Evolutionary conservation across 2,113 vertebrate genomes (phyloP), one percentile per base, ranked within the genome.

Genomic region (Labeo rohita): DNA sequence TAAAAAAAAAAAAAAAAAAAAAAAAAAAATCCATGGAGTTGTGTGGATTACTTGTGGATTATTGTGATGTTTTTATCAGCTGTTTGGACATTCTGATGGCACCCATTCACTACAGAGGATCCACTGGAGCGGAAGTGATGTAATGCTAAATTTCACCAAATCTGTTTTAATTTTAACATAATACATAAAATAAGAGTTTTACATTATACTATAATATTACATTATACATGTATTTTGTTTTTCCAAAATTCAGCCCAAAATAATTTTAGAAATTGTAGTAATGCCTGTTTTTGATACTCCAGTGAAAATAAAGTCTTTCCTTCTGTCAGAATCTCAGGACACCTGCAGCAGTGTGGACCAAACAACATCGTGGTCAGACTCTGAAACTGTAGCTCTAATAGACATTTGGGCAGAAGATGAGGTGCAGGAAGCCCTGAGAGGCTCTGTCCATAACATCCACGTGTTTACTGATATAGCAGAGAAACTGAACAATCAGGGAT

Each of bases 341-440:
- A 23, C 80, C 15, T 36, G n/a, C 76, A 16, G 47, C 21, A 85
- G 87, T 0, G 6, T 83, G 0, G 91, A 92, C 0, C 91, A 88
- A 87, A 2, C 77, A 1, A 28, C 87, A 4, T 1, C 86, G 1
- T 95, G 94, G 94, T 90, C 91, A 0, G 93, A 95, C 0, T 87
- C 88, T 76, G 93, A 94, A 82, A 93, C 92, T 0, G 86, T 90
- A 59, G 91, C 88, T 0, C 90, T 95, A 0, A 93, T 95, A 0
- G 88, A 92, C n/a, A 88, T 94, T 84, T 95, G 93, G 93, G 91
- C 92, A 0, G 93, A 93, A 0, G 90, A 90, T 23, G 93, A 94
- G 8, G 87, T 93, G 3, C 93, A 93, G 91, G 88, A 84, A 59
- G 86, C 89, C 0, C 90, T 95, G 54, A 88, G 90, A 61, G 93